A percentile compares a stretch with the other conserved stretches of the same genome.
phyloP scores from a whole-genome alignment of 2,113 vertebrate species.

The Trogon surrucura region DNA sequence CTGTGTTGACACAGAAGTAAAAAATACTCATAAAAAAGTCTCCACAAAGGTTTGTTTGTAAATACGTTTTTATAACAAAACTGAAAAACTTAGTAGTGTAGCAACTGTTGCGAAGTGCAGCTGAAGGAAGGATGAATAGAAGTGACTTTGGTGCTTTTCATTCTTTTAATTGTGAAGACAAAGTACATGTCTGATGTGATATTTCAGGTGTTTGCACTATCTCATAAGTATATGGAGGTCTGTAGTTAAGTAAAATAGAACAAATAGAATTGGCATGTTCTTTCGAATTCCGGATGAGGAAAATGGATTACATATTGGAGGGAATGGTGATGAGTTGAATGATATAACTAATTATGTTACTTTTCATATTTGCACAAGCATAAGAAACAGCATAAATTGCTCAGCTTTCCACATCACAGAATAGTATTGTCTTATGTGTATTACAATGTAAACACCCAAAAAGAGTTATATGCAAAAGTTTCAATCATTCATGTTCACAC shows the following conservation, averaged over 20 bases:
- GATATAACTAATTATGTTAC: not conserved
- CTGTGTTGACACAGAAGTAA: not conserved
- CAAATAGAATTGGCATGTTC: not conserved
- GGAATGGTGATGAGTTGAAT: not conserved
- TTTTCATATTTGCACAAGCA: not conserved
- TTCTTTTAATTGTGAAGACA: not conserved
- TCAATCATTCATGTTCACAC: not conserved
- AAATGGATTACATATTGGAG: not conserved
- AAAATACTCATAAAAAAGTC: not conserved
- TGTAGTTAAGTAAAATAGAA: not conserved
- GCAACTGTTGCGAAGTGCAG: not conserved
- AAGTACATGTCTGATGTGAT: not conserved
- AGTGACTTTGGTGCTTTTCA: not conserved
- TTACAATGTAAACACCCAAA: not conserved
- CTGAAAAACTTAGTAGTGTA: not conserved
- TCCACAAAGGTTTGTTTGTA: not conserved
- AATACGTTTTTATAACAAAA: not conserved
- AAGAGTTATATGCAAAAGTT: not conserved
- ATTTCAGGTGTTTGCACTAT: not conserved
- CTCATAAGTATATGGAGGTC: not conserved
- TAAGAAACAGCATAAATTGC: not conserved
- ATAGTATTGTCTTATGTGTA: not conserved
- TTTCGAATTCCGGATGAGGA: not conserved
- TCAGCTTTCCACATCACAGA: not conserved
- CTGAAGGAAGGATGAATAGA: not conserved